Evolutionary conservation across 1,140 invertebrate species (phyloP).

Genomic region (Hylaeus anthracinus): DNA sequence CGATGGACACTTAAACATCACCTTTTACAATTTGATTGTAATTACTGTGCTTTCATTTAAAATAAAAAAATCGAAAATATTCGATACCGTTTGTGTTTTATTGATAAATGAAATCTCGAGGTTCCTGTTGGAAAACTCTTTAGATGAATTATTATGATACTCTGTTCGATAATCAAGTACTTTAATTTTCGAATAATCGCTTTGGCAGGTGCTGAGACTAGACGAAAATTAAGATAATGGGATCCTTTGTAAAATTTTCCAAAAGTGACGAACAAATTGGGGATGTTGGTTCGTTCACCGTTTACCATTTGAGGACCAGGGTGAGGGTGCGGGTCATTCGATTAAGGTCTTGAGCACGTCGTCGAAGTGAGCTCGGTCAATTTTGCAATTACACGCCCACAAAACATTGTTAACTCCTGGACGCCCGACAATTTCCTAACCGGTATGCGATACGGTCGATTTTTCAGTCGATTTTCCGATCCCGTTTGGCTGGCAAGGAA

Average conservation of each 20-base stretch:
- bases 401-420: slow-evolving; percentile 54
- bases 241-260: slow-evolving; percentile 2
- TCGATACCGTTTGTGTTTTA: too few species aligned
- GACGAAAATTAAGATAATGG: not conserved
- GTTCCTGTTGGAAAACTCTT: too few species aligned
- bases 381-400: slow-evolving; percentile 66
- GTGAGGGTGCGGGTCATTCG: slow-evolving; percentile 25
- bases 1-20: too few species aligned
- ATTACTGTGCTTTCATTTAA: too few species aligned
- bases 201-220: too few species aligned
- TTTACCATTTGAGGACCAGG: slow-evolving; percentile 22
- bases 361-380: slow-evolving; percentile 62
- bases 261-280: slow-evolving; percentile 62
- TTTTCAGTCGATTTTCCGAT: slow-evolving; percentile 5
- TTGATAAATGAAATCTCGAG: too few species aligned
- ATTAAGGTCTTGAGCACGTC: slow-evolving; percentile 41
- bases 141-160: too few species aligned
- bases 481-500: slow-evolving; percentile 10
- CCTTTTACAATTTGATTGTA: too few species aligned
- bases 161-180: too few species aligned
- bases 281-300: slow-evolving; percentile 54
- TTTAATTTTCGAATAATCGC: too few species aligned
- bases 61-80: too few species aligned
- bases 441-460: not conserved
- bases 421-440: slow-evolving; percentile 48